Evolutionary conservation across 2,797 vertebrate genomes (phyloP), one percentile per base, ranked within the genome.

Genomic region (Pangasius larnaudii): DNA sequence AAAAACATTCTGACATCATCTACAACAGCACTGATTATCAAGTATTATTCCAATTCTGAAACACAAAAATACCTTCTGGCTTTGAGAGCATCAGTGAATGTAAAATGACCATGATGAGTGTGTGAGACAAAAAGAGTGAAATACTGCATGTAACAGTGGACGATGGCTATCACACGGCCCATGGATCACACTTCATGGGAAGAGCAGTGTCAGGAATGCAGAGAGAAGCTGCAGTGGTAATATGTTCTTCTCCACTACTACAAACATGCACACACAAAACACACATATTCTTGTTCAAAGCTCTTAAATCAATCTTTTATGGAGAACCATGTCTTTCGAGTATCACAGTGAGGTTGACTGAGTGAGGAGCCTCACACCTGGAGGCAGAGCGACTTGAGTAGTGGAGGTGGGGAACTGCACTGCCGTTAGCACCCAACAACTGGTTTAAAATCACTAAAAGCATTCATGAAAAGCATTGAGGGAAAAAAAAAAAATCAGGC

Each of bases 61-160:
- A 19, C n/a, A 89, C 36, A 71, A 85, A 88, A 84, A 85, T 81
- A 88, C 79, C 88, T 87, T 86, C 86, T 85, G 82, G 88, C 80
- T 49, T 81, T 39, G 49, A 83, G 30, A 42, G 84, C 30, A 63
- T 85, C 49, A 30, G 53, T 69, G 72, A 74, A 90, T 71, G 24
- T 87, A 63, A 88, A 89, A 79, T 24, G 4, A 87, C n/a, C 58
- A 59, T 88, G 81, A 82, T 22, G 71, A 51, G 56, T 33, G n/a
- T 72, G 49, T 78, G 49, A 33, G 74, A 56, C 14, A 51, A 91
- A 51, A 91, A 91, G 24, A 84, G 90, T 91, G 42, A 92, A 95
- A 95, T 93, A 94, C 93, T 91, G 94, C 91, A 92, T 91, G 93
- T 93, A 95, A 97, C 96, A 97, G 97, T 96, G 96, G 93, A 93